Base-by-base conservation (phyloP, 2,888 invertebrate species). In the Napeogenes inachia region DNA sequence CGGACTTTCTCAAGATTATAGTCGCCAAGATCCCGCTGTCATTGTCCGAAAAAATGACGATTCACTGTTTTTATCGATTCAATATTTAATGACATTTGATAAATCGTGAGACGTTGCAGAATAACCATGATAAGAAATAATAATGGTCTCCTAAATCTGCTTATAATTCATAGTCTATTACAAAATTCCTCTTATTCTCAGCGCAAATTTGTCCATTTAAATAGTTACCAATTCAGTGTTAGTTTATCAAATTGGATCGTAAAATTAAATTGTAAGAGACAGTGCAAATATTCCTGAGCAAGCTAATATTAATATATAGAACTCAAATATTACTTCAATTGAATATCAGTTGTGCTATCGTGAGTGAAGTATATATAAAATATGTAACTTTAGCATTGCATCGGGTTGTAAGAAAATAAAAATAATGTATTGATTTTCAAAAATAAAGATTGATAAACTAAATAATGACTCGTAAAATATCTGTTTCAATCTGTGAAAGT, bases 91-190 rank as follows among this genome's bases (percentile, higher is more conserved):
- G 45, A 47, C 61, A n/a, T 46, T 54, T 12, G n/a, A 50, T 50
- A 30, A 50, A 50, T 50, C 50, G 8, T 50, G 8, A 21, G 21
- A 50, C 30, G 21, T 47, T 47, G 47, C 21, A 21, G 50, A 50
- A 50, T 30, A 30, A 50, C 13, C 21, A 62, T 45, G 21, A 46
- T 32, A 45, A 54, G 6, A 45, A 59, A 53, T 54, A 45, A 13
- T 42, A 47, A 56, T 38, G 59, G 55, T 33, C 57, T 53, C 59
- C 58, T 60, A 60, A 59, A 53, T 66, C 66, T 66, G 62, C 64
- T 81, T 75, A 81, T 80, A 69, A 81, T 82, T 82, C 79, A 79
- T 67, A 68, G 46, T 59, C 56, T 61, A 71, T 73, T 70, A 75
- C 77, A 74, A 77, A 82, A 77, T 74, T 78, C 71, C 72, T 64